Conservation (phyloP, 2,888 invertebrate species). For the Platerodrilus igneus region DNA sequence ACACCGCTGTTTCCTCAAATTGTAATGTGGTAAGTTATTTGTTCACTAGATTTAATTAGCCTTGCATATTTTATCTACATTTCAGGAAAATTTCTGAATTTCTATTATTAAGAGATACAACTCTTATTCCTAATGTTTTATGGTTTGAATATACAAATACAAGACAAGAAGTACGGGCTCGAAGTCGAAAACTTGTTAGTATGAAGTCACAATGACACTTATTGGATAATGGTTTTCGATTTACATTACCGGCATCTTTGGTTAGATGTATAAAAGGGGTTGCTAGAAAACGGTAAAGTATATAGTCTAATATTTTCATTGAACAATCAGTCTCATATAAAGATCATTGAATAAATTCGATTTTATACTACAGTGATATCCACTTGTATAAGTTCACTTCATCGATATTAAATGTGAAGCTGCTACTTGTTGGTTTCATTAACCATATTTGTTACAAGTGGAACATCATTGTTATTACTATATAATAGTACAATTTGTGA, state of each 20-base stretch:
- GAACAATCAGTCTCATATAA: too few relatives aligned
- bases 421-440: too few relatives aligned
- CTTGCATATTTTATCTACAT: conserved; percentile 15
- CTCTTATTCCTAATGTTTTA: conserved; percentile 84
- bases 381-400: too few relatives aligned
- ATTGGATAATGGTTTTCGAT: conserved; percentile 47
- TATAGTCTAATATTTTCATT: conserved; percentile 1
- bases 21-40: conserved; percentile 70
- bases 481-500: too few relatives aligned
- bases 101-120: conserved; percentile 80
- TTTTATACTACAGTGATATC: too few relatives aligned
- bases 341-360: too few relatives aligned
- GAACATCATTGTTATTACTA: too few relatives aligned
- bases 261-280: conserved; percentile 30
- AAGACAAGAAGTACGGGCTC: conserved; percentile 74
- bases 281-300: conserved; percentile 23
- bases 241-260: conserved; percentile 35
- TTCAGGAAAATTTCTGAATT: conserved; percentile 79
- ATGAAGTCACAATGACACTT: conserved; percentile 80
- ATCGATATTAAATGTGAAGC: too few relatives aligned
- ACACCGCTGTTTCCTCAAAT: conserved; percentile 82
- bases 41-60: conserved; percentile 1
- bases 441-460: too few relatives aligned
- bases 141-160: conserved; percentile 93
- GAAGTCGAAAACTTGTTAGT: conserved; percentile 74